Conservation (phyloP, 2,113 vertebrate genomes). For the Pao palembangensis region DNA sequence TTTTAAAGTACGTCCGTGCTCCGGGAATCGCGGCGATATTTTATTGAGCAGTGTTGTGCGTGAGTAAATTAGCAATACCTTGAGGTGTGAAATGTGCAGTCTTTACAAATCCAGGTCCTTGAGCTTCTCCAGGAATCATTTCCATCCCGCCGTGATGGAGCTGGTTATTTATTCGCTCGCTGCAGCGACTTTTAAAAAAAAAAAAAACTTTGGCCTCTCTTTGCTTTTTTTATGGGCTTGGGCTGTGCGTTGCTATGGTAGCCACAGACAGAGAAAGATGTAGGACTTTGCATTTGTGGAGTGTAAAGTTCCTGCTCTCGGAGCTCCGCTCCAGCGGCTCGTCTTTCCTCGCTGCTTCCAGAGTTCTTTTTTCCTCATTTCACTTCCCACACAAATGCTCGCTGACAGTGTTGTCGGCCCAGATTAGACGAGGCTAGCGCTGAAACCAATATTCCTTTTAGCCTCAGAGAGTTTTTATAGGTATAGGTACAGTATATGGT, state of each 20-base stretch:
- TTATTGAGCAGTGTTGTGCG: no score
- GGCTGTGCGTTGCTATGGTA: not conserved
- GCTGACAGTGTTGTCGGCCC: not conserved
- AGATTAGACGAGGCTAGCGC: not conserved
- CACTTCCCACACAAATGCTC: constrained; percentile 7
- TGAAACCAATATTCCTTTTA: not conserved
- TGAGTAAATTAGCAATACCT: no score
- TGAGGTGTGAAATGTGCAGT: no score
- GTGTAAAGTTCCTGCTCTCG: not conserved
- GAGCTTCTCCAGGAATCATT: no score
- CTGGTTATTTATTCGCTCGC: not conserved
- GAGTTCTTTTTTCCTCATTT: not conserved
- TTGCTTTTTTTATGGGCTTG: not conserved
- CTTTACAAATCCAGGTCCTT: no score
- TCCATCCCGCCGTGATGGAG: no score
- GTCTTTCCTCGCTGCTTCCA: not conserved
- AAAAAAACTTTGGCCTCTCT: not conserved
- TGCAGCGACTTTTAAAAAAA: no score
- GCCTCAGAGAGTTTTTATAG: no score
- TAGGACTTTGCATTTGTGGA: not conserved
- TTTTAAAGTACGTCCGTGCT: no score
- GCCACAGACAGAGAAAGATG: not conserved
- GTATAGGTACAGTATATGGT: no score
- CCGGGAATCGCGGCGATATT: no score
- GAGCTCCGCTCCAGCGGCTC: no score